A percentile compares a stretch with the other conserved stretches of the same genome.
phyloP scores from a whole-genome alignment of 2,113 vertebrate species.

The Procapra przewalskii region DNA sequence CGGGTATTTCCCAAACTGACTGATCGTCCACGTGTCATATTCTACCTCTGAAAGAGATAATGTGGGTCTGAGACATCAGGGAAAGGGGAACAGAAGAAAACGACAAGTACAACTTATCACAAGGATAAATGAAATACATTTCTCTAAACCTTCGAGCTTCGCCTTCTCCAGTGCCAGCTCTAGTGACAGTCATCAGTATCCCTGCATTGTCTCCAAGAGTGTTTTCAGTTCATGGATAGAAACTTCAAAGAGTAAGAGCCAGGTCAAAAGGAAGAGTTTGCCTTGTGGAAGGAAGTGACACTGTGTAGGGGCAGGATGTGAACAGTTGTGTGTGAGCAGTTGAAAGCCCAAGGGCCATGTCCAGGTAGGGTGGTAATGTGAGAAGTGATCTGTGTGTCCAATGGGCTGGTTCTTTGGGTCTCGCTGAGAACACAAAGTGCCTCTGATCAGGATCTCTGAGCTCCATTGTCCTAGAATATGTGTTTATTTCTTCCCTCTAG shows the following conservation, averaged over 20 bases:
- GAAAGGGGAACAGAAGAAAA: neutral
- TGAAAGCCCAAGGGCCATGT: neutral
- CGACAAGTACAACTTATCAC: neutral
- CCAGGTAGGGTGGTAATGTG: rapidly evolving
- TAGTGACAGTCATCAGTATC: neutral
- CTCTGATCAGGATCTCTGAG: neutral
- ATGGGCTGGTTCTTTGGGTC: neutral
- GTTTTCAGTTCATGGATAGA: neutral
- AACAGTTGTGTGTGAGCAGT: neutral
- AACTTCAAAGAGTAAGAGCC: neutral
- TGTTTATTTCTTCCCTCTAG: slow-evolving; percentile 38
- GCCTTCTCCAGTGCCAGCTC: neutral
- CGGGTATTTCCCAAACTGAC: neutral
- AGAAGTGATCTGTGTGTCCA: neutral
- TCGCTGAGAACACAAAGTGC: neutral
- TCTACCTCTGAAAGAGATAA: neutral
- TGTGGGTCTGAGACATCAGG: neutral
- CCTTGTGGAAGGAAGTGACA: neutral
- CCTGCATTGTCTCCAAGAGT: neutral
- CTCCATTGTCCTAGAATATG: neutral
- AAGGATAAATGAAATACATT: neutral
- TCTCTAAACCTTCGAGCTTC: neutral
- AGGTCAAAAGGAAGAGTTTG: neutral
- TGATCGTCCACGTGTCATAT: neutral
- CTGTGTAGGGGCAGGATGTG: neutral